These are phyloP conservation scores for Volucella zonaria DNA, from an alignment of 2,888 invertebrate genomes.

Conservation along the genomic window DNA sequence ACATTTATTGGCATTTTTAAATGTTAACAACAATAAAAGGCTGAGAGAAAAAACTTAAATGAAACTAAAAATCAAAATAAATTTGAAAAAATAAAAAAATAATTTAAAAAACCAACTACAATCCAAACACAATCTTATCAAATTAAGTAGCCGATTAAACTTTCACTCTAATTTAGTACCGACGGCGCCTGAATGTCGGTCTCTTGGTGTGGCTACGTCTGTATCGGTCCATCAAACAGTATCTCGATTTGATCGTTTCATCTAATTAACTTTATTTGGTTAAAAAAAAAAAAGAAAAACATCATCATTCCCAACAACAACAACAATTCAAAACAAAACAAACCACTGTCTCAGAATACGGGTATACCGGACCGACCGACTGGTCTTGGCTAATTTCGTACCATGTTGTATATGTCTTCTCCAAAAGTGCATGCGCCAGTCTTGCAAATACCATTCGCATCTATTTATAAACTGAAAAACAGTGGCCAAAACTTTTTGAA, in stretches of 20 bases:
- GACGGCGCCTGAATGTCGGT: slow-evolving; percentile 64
- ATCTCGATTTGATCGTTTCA: slow-evolving; percentile 50
- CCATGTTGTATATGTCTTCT: neutral
- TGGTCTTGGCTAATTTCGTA: slow-evolving; percentile 54
- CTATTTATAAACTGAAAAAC: slow-evolving; percentile 59
- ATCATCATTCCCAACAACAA: no score
- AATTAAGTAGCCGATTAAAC: slow-evolving; percentile 47
- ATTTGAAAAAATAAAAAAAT: neutral
- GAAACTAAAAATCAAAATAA: slow-evolving; percentile 29
- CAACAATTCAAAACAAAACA: no score
- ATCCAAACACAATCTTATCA: slow-evolving; percentile 8
- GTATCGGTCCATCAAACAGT: slow-evolving; percentile 31
- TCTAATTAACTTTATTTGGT: slow-evolving; percentile 58
- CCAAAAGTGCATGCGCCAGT: slow-evolving; percentile 35
- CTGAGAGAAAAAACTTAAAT: neutral
- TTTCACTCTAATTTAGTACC: slow-evolving; percentile 67
- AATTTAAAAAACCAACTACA: neutral
- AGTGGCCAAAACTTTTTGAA: slow-evolving; percentile 15
- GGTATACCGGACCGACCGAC: neutral
- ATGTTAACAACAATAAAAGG: no score
- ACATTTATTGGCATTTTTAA: neutral
- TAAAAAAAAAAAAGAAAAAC: neutral
- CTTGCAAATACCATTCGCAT: slow-evolving; percentile 38
- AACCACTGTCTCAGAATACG: no score
- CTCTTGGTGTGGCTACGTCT: slow-evolving; percentile 3